phyloP scores from a whole-genome alignment of 2,797 vertebrate species.

The Artibeus lituratus region DNA sequence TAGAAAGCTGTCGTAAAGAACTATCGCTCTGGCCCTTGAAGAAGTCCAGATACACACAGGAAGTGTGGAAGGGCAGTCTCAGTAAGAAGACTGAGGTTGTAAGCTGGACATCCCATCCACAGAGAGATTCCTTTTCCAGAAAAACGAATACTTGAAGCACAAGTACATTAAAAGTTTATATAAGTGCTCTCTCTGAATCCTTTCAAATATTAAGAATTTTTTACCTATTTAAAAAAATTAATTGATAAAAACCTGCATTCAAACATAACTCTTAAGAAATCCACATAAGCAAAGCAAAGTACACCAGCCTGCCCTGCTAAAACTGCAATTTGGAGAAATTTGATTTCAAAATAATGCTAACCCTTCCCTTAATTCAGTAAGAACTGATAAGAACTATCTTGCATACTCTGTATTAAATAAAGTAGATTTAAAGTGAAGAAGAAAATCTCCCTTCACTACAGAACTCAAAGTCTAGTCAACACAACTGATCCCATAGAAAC shows the following conservation, averaged over 20 bases:
- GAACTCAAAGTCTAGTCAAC: not conserved
- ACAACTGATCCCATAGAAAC: not conserved
- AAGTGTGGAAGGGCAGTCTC: not conserved
- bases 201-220: not conserved
- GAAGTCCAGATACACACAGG: not conserved
- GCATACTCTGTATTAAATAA: not conserved
- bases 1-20: not conserved
- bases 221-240: not conserved
- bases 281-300: not conserved
- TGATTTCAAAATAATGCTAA: not conserved
- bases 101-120: too few species aligned
- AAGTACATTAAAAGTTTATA: not conserved
- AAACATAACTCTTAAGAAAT: slow-evolving; percentile 16
- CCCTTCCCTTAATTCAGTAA: not conserved
- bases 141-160: not conserved
- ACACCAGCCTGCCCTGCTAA: not conserved
- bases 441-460: not conserved
- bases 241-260: not conserved
- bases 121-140: not conserved
- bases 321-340: not conserved
- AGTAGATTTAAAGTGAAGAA: not conserved
- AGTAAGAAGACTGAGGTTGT: not conserved
- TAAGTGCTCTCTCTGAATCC: not conserved
- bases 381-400: not conserved
- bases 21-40: not conserved